phyloP scores from a whole-genome alignment of 2,797 vertebrate species.

The Lepus oiostolus region DNA sequence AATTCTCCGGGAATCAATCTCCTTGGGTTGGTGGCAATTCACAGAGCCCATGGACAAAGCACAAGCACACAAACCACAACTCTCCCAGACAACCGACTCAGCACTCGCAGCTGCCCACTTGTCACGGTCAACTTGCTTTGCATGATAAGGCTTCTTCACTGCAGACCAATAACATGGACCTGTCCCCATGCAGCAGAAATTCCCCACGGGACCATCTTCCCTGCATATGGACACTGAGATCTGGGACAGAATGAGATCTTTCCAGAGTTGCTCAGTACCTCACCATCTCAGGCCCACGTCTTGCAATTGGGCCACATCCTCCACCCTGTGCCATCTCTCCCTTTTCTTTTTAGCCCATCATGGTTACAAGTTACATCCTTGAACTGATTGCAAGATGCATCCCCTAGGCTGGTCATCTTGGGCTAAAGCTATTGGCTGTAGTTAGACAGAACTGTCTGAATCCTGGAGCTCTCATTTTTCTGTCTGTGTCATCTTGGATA shows the following conservation, averaged over 20 bases:
- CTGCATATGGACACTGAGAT: accelerated
- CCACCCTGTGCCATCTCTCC: too few relatives aligned
- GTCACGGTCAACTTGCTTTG: accelerated
- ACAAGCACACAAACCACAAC: neutral
- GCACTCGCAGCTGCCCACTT: neutral
- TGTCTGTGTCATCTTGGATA: neutral
- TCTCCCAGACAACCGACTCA: neutral
- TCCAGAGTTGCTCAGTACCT: neutral
- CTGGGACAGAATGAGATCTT: neutral
- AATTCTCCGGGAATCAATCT: neutral
- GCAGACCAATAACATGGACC: neutral
- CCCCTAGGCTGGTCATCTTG: neutral
- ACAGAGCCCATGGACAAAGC: neutral
- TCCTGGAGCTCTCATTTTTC: neutral
- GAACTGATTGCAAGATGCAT: neutral
- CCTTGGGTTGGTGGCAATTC: neutral
- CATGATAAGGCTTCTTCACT: neutral
- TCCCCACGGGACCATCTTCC: neutral
- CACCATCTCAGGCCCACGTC: neutral
- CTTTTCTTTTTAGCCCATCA: neutral
- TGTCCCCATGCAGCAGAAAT: neutral
- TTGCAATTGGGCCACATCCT: neutral
- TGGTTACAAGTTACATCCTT: neutral
- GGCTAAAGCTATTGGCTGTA: neutral
- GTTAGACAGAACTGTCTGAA: neutral